Percentiles rank a stretch among this genome's conserved stretches.
Evolutionary conservation across 2,797 vertebrate species (phyloP).

Genomic region (Lagodon rhomboides): DNA sequence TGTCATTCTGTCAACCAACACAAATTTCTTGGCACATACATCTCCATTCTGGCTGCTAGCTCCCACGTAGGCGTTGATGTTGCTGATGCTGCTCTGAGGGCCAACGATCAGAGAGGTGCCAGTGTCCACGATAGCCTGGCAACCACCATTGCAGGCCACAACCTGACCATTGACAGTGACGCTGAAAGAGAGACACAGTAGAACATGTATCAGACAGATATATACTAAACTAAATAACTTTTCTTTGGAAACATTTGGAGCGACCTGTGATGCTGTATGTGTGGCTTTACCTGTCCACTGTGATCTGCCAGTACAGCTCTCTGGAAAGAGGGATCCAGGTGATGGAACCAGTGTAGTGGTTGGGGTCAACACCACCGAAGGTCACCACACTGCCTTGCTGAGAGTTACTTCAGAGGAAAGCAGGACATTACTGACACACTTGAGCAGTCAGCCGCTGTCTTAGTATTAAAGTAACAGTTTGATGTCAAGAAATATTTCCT

Average conservation of each 20-base stretch:
- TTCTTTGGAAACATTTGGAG: not conserved
- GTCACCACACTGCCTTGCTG: conserved; percentile 63
- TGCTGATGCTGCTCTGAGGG: conserved; percentile 52
- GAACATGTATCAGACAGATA: not conserved
- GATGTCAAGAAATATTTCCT: not conserved
- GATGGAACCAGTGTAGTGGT: conserved; percentile 63
- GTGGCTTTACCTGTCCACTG: conserved; percentile 60
- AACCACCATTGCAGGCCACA: conserved; percentile 63
- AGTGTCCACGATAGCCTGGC: conserved; percentile 73
- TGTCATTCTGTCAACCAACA: not conserved
- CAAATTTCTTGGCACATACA: conserved; percentile 33
- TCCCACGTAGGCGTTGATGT: conserved; percentile 46
- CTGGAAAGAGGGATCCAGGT: conserved; percentile 72
- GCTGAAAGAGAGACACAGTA: conserved; percentile 34
- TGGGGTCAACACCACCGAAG: conserved; percentile 66
- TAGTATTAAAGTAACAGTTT: not conserved
- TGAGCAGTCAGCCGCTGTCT: not conserved
- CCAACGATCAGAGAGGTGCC: conserved; percentile 68
- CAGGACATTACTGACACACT: not conserved
- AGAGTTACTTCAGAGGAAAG: conserved; percentile 44
- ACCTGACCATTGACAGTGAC: conserved; percentile 62
- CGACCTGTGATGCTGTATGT: not conserved
- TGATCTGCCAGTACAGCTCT: conserved; percentile 74
- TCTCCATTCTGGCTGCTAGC: conserved; percentile 40
- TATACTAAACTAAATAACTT: not conserved